Evolutionary conservation across 2,888 invertebrate species (phyloP).

Genomic region (Mythimna albipuncta): DNA sequence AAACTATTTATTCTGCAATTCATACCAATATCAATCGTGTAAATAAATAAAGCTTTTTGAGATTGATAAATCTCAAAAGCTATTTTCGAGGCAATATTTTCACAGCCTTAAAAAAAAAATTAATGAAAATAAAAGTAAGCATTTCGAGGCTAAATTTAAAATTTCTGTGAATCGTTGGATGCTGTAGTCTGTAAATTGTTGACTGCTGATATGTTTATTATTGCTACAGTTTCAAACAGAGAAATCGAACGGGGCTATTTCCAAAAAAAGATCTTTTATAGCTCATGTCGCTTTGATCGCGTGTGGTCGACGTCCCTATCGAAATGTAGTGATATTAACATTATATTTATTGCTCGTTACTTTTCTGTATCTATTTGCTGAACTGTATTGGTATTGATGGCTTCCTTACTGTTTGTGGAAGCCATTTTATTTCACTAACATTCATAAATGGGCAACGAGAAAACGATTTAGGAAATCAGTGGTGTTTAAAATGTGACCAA

Average conservation of each 20-base stretch:
- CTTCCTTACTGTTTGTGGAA: slow-evolving; percentile 51
- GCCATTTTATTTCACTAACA: slow-evolving; percentile 13
- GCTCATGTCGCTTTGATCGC: slow-evolving; percentile 83
- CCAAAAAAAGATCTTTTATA: slow-evolving; percentile 84
- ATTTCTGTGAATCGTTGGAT: slow-evolving; percentile 80
- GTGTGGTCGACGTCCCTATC: slow-evolving; percentile 81
- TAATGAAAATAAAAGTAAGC: slow-evolving; percentile 54
- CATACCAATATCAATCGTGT: neutral
- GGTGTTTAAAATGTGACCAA: neutral
- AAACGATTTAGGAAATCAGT: neutral
- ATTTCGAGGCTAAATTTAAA: slow-evolving; percentile 70
- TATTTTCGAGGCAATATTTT: slow-evolving; percentile 1
- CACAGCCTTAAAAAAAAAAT: slow-evolving; percentile 1
- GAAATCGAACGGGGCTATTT: slow-evolving; percentile 81
- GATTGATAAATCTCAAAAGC: slow-evolving; percentile 6
- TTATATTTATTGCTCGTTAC: slow-evolving; percentile 60
- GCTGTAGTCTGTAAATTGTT: slow-evolving; percentile 75
- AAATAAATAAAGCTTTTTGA: no score
- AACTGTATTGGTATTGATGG: slow-evolving; percentile 46
- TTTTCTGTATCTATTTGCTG: slow-evolving; percentile 54
- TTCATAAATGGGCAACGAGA: neutral
- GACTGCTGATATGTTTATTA: slow-evolving; percentile 87
- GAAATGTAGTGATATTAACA: slow-evolving; percentile 68
- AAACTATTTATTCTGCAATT: slow-evolving; percentile 10
- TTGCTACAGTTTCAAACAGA: slow-evolving; percentile 79